Conservation (phyloP, 2,888 invertebrate species). For the Leptura quadrifasciata region DNA sequence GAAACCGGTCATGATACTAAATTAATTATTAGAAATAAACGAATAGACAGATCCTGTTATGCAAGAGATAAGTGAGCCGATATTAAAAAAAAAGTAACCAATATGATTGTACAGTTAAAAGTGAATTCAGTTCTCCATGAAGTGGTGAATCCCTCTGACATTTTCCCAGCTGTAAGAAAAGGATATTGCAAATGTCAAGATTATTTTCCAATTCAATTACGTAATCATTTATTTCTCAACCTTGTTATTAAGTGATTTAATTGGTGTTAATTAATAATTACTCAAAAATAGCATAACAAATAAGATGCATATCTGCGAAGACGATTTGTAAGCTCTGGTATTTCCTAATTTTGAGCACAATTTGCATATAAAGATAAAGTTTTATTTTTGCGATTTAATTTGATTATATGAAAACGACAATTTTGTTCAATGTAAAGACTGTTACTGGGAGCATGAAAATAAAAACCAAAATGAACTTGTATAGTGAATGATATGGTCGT, state of each 20-base stretch:
- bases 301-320: too few relatives aligned
- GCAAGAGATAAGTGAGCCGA: neutral
- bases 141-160: neutral
- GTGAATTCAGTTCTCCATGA: neutral
- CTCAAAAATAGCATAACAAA: too few relatives aligned
- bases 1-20: neutral
- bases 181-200: neutral
- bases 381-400: too few relatives aligned
- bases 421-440: too few relatives aligned
- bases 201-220: neutral
- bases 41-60: neutral
- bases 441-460: too few relatives aligned
- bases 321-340: too few relatives aligned
- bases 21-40: neutral
- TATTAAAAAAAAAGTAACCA: neutral
- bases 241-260: neutral
- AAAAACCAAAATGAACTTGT: too few relatives aligned
- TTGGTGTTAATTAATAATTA: neutral
- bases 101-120: neutral
- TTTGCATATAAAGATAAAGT: too few relatives aligned
- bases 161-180: neutral
- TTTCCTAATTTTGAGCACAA: too few relatives aligned
- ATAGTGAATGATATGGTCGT: too few relatives aligned
- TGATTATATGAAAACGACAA: too few relatives aligned
- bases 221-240: neutral